Conservation (phyloP, 2,888 invertebrate species). For the Zelleria hepariella region DNA sequence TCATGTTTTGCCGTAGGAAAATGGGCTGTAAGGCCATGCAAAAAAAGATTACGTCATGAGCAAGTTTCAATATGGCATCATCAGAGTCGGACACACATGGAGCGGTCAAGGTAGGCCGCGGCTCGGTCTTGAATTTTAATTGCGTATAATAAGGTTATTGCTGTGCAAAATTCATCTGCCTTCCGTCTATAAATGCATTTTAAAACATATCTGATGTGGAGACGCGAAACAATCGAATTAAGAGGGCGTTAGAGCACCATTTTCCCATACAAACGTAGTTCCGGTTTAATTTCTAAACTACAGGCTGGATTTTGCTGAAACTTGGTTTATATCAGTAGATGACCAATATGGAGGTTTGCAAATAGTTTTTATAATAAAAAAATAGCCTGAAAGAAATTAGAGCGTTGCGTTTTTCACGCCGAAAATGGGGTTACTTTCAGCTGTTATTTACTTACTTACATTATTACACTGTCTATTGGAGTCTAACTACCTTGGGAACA, state of each 20-base stretch:
- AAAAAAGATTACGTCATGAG: not conserved
- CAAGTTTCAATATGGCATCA: not conserved
- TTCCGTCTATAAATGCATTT: not conserved
- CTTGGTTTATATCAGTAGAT: too few relatives aligned
- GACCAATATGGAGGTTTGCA: too few relatives aligned
- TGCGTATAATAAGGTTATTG: not conserved
- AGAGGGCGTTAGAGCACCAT: not conserved
- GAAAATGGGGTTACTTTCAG: too few relatives aligned
- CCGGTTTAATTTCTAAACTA: too few relatives aligned
- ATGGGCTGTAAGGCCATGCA: not conserved
- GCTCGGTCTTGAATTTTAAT: not conserved
- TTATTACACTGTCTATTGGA: too few relatives aligned
- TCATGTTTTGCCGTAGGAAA: not conserved
- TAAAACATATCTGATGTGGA: not conserved
- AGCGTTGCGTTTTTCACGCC: too few relatives aligned
- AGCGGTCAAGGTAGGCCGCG: not conserved
- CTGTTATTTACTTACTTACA: too few relatives aligned
- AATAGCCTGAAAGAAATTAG: too few relatives aligned
- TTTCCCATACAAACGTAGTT: not conserved
- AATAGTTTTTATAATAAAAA: too few relatives aligned
- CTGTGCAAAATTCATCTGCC: not conserved
- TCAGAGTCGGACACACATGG: not conserved
- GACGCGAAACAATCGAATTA: not conserved
- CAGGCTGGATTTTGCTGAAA: too few relatives aligned
- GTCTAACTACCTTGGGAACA: too few relatives aligned